Conservation (phyloP, 2,888 invertebrate species). For the Lasioglossum figueresi region DNA sequence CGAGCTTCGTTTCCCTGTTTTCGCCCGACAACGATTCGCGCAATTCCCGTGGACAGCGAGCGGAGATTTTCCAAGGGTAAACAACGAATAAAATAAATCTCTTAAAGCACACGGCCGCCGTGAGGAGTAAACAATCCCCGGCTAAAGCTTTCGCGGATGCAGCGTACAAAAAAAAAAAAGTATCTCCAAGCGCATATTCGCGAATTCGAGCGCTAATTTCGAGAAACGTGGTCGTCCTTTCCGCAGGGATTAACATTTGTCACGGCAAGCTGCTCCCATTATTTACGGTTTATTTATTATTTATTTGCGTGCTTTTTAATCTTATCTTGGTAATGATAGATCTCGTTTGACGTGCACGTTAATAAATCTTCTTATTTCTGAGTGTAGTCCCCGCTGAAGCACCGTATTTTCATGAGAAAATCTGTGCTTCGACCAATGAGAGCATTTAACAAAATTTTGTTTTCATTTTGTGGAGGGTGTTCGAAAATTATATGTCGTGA, state of each 20-base stretch:
- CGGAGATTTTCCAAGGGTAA: conserved; percentile 9
- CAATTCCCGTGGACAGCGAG: conserved; percentile 4
- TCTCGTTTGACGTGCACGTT: background rate
- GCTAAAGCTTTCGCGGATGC: background rate
- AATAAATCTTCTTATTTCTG: background rate
- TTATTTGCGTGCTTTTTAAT: background rate
- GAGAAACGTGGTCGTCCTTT: background rate
- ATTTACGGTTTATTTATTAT: background rate
- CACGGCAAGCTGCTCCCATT: background rate
- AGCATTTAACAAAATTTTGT: too few species aligned
- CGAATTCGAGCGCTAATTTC: background rate
- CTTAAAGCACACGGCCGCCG: background rate
- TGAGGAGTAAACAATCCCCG: background rate
- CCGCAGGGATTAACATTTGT: background rate
- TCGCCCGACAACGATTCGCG: conserved; percentile 1
- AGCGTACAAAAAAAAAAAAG: background rate
- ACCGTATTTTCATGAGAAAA: background rate
- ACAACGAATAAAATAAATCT: conserved; percentile 23
- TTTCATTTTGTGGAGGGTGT: too few species aligned
- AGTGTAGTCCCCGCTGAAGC: background rate
- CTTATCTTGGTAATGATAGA: background rate
- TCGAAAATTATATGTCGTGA: too few species aligned
- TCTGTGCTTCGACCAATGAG: background rate
- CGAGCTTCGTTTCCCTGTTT: background rate
- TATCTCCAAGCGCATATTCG: background rate